phyloP scores from a whole-genome alignment of 2,113 vertebrate genomes.

The Neoarius graeffei region DNA sequence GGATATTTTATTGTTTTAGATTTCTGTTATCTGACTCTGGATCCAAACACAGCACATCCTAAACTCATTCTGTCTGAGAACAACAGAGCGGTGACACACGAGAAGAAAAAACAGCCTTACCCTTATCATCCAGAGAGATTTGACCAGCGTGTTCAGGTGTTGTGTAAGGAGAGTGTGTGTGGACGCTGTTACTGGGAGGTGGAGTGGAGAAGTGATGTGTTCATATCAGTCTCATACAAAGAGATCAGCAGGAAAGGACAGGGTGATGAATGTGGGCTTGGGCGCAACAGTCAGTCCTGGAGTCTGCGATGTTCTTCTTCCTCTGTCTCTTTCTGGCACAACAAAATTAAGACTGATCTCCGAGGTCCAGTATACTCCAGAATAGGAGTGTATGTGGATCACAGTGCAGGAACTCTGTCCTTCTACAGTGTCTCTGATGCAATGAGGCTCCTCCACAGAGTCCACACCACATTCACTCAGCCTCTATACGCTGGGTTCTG shows the following conservation, averaged over 20 bases:
- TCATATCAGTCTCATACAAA: neutral
- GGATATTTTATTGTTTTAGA: neutral
- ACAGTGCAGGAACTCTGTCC: no score
- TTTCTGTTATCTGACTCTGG: neutral
- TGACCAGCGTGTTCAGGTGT: neutral
- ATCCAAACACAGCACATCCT: neutral
- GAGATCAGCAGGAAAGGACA: neutral
- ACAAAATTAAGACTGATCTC: no score
- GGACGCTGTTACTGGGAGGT: neutral
- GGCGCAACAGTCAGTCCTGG: no score
- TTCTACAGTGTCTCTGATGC: no score
- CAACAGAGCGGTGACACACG: neutral
- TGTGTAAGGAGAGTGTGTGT: constrained; percentile 8
- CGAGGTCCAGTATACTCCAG: no score
- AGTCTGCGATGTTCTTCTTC: no score
- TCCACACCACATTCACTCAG: no score
- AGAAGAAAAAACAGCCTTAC: neutral
- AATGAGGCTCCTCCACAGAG: no score
- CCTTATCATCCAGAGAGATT: neutral
- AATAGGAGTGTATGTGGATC: no score
- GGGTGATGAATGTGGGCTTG: neutral
- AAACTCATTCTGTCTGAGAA: neutral
- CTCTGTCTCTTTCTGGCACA: no score
- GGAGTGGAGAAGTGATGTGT: neutral
- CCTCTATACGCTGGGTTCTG: no score